Conservation (phyloP, 2,888 invertebrate species). For the Catocala fraxini region DNA sequence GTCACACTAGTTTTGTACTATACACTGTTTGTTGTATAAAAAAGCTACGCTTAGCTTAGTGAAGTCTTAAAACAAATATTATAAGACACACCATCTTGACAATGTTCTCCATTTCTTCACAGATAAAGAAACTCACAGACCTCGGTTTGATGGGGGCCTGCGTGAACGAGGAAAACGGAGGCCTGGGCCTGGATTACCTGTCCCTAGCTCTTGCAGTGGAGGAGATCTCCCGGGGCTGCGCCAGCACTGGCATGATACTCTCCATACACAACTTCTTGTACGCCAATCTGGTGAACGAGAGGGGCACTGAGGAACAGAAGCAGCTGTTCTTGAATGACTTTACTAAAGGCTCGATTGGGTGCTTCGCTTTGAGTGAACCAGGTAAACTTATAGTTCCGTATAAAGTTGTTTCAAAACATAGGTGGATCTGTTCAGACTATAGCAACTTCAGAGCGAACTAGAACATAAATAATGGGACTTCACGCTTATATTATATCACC, state of each 20-base stretch:
- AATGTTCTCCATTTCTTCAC: conserved; percentile 15
- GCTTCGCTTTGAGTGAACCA: conserved; percentile 94
- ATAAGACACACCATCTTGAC: no score
- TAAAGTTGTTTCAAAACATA: no score
- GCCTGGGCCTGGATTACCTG: conserved; percentile 90
- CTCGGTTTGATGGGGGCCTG: conserved; percentile 91
- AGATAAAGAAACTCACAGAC: conserved; percentile 91
- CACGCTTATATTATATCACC: no score
- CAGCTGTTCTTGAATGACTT: conserved; percentile 89
- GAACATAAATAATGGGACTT: no score
- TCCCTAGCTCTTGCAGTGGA: conserved; percentile 92
- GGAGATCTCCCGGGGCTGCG: conserved; percentile 93
- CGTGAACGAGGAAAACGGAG: conserved; percentile 89
- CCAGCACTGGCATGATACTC: conserved; percentile 91
- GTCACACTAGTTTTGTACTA: no score
- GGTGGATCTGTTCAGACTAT: no score
- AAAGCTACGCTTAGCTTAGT: no score
- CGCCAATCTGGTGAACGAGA: conserved; percentile 89
- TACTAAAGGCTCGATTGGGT: conserved; percentile 90
- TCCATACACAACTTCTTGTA: conserved; percentile 94
- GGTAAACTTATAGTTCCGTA: conserved; percentile 71
- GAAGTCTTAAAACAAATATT: no score
- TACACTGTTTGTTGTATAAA: no score
- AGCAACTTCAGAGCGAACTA: no score
- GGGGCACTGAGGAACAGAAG: conserved; percentile 90